Percentiles rank a stretch among this genome's conserved stretches.
Evolutionary conservation across 2,113 vertebrate species (phyloP).

Genomic region (Python bivittatus): DNA sequence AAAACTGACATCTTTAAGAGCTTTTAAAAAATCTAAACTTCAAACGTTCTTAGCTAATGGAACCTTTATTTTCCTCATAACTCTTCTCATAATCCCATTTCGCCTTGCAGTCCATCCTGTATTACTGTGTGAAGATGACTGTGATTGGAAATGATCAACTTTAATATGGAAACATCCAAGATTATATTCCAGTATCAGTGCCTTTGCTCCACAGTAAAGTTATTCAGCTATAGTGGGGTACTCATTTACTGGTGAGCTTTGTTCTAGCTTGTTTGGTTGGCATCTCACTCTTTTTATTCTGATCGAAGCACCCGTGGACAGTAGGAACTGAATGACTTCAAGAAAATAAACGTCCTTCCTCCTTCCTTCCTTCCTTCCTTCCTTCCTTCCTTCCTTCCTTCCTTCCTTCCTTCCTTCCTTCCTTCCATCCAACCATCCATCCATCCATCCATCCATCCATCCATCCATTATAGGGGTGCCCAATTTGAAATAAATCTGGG

Average conservation of each 20-base stretch:
- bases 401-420: too few relatives aligned
- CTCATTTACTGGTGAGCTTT: neutral
- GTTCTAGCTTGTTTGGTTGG: neutral
- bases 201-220: neutral
- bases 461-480: neutral
- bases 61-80: neutral
- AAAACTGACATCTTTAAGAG: neutral
- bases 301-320: neutral
- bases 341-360: neutral
- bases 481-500: neutral
- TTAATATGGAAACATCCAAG: neutral
- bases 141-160: neutral
- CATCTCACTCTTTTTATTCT: neutral
- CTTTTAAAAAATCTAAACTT: neutral
- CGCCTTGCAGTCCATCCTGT: neutral
- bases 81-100: neutral
- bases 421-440: too few relatives aligned
- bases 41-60: conserved; percentile 35
- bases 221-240: neutral
- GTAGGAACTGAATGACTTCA: neutral
- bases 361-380: neutral
- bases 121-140: neutral
- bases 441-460: too few relatives aligned
- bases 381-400: too few relatives aligned
- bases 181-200: neutral